A percentile compares a stretch with the other conserved stretches of the same genome.
Conservation (phyloP, 1,140 invertebrate species). For the Macrostomum lignano region DNA sequence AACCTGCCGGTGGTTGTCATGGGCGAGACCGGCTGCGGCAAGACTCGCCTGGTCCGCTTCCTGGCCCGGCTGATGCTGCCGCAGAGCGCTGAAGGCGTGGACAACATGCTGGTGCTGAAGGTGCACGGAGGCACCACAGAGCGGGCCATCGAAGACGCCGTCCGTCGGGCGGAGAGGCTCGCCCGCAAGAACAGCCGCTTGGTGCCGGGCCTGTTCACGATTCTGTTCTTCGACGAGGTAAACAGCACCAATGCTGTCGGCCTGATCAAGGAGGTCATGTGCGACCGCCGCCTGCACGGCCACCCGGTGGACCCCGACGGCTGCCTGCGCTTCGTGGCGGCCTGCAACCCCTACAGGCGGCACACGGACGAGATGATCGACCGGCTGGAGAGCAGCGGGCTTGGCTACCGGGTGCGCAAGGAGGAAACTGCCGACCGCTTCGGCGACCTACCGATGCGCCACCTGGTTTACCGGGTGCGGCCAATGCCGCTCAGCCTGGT, state of each 20-base stretch:
- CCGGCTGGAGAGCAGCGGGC: slow-evolving; percentile 15
- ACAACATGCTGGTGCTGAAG: slow-evolving; percentile 19
- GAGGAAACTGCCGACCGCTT: slow-evolving; percentile 1
- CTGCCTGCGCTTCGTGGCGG: slow-evolving; percentile 17
- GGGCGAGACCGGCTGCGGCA: slow-evolving; percentile 25
- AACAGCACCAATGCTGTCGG: slow-evolving; percentile 24
- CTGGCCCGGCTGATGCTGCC: slow-evolving; percentile 14
- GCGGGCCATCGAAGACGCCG: slow-evolving; percentile 13
- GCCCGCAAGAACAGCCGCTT: slow-evolving; percentile 10
- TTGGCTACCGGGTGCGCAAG: too few relatives aligned
- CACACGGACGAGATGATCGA: slow-evolving; percentile 16
- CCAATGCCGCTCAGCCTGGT: slow-evolving; percentile 17
- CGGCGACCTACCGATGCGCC: slow-evolving; percentile 17
- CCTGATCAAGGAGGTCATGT: slow-evolving; percentile 23
- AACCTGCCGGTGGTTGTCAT: slow-evolving; percentile 21
- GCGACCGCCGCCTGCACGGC: slow-evolving; percentile 15
- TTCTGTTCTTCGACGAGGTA: slow-evolving; percentile 23
- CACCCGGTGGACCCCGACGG: slow-evolving; percentile 9
- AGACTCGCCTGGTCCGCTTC: slow-evolving; percentile 18
- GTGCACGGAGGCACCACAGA: slow-evolving; percentile 18
- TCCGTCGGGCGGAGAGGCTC: slow-evolving; percentile 12
- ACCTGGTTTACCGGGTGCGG: slow-evolving; percentile 18
- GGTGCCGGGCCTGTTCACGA: slow-evolving; percentile 12
- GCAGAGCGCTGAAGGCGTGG: slow-evolving; percentile 10
- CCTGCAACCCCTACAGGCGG: slow-evolving; percentile 21